phyloP scores from a whole-genome alignment of 2,888 invertebrate species.

The Diplazon laetatorius region DNA sequence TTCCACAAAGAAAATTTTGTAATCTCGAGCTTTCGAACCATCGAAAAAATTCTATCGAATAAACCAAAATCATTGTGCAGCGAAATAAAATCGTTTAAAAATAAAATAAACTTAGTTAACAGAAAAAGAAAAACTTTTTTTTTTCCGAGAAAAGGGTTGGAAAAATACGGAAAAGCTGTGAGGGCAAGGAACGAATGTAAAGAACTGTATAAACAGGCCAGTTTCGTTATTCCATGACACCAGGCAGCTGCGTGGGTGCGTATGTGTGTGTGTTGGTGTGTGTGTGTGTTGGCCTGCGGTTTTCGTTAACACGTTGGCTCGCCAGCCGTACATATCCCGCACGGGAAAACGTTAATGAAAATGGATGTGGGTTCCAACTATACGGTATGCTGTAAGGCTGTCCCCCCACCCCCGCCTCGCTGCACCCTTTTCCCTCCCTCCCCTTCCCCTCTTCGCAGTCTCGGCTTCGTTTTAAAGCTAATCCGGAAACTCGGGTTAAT shows the following conservation, averaged over 20 bases:
- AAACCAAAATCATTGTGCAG: too few relatives aligned
- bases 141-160: neutral
- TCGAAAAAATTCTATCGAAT: too few relatives aligned
- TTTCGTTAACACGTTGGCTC: conserved; percentile 3
- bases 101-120: neutral
- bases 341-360: conserved; percentile 59
- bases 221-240: conserved; percentile 12
- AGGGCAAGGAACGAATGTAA: conserved; percentile 4
- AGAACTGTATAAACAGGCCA: conserved; percentile 8
- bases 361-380: conserved; percentile 57
- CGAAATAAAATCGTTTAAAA: too few relatives aligned
- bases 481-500: conserved; percentile 59
- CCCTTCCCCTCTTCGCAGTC: neutral
- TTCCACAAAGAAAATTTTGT: too few relatives aligned
- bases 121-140: too few relatives aligned
- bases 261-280: neutral
- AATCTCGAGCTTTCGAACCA: too few relatives aligned
- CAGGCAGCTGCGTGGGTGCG: conserved; percentile 6
- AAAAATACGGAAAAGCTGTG: neutral
- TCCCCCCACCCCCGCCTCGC: conserved; percentile 18
- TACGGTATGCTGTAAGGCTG: conserved; percentile 25
- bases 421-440: neutral
- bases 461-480: conserved; percentile 58
- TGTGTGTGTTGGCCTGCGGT: neutral
- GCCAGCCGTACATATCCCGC: conserved; percentile 15